Conservation (phyloP, 2,888 invertebrate genomes). For the Drosophila niveifrons region DNA sequence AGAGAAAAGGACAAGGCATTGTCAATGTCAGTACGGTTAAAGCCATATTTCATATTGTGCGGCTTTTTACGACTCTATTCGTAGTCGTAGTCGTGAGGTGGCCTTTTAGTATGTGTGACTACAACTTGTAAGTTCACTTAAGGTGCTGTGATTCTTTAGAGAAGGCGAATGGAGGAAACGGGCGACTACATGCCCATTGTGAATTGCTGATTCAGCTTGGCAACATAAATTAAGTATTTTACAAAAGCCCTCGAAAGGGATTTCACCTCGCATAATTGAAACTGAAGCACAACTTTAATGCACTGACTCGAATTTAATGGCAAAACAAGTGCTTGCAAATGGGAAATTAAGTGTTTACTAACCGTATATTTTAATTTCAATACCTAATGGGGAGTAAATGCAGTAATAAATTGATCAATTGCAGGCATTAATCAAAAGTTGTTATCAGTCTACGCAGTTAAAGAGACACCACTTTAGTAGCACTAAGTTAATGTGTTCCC, state of each 20-base stretch:
- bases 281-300: not conserved
- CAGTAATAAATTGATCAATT: not conserved
- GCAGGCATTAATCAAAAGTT: not conserved
- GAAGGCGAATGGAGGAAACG: not conserved
- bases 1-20: constrained; percentile 7
- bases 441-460: not conserved
- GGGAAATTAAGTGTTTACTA: not conserved
- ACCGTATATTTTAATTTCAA: not conserved
- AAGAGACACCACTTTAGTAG: not conserved
- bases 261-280: constrained; percentile 9
- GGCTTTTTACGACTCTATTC: constrained; percentile 15
- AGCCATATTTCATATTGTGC: constrained; percentile 61
- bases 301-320: not conserved
- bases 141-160: constrained; percentile 38
- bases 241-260: not conserved
- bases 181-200: constrained; percentile 8
- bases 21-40: constrained; percentile 58
- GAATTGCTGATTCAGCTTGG: constrained; percentile 8
- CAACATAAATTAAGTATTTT: constrained; percentile 6
- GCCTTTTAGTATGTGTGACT: constrained; percentile 1
- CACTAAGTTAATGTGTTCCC: too few species aligned
- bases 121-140: constrained; percentile 52
- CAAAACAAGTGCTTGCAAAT: not conserved
- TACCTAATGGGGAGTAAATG: not conserved
- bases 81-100: not conserved